Conservation (phyloP, 2,888 invertebrate species). For the Athalia circularis region DNA sequence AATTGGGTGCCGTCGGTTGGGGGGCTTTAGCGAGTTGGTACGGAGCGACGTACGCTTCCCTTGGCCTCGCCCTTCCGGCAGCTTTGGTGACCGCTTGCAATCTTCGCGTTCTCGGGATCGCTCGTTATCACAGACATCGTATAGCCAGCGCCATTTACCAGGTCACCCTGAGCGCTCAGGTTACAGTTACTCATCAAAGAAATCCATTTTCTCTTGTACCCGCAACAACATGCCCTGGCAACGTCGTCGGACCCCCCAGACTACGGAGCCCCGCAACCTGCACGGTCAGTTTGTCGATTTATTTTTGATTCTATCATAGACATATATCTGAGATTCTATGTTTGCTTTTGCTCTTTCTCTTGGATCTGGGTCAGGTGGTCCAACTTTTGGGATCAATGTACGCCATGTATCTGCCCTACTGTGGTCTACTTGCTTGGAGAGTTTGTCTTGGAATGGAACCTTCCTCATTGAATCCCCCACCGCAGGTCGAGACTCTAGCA, state of each 20-base stretch:
- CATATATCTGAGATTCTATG: neutral
- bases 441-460: slow-evolving; percentile 61
- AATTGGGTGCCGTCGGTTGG: slow-evolving; percentile 77
- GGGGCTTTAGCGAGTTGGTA: slow-evolving; percentile 80
- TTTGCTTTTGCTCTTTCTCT: neutral
- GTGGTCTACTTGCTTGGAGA: slow-evolving; percentile 83
- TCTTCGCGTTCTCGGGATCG: slow-evolving; percentile 79
- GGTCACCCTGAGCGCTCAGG: slow-evolving; percentile 89
- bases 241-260: slow-evolving; percentile 72
- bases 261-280: slow-evolving; percentile 68
- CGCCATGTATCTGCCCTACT: slow-evolving; percentile 85
- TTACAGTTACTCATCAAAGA: slow-evolving; percentile 87
- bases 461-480: slow-evolving; percentile 61
- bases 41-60: slow-evolving; percentile 79
- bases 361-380: slow-evolving; percentile 74
- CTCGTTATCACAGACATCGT: slow-evolving; percentile 85
- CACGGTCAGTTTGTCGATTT: slow-evolving; percentile 6
- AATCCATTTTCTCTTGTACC: slow-evolving; percentile 84
- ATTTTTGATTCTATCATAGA: neutral
- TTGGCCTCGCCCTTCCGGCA: slow-evolving; percentile 82
- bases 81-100: slow-evolving; percentile 84
- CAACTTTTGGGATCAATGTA: slow-evolving; percentile 85
- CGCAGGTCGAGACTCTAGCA: slow-evolving; percentile 77
- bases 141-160: slow-evolving; percentile 91
- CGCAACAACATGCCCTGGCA: slow-evolving; percentile 78